phyloP scores from a whole-genome alignment of 2,888 invertebrate genomes.

The Rotaria magnacalcarata region DNA sequence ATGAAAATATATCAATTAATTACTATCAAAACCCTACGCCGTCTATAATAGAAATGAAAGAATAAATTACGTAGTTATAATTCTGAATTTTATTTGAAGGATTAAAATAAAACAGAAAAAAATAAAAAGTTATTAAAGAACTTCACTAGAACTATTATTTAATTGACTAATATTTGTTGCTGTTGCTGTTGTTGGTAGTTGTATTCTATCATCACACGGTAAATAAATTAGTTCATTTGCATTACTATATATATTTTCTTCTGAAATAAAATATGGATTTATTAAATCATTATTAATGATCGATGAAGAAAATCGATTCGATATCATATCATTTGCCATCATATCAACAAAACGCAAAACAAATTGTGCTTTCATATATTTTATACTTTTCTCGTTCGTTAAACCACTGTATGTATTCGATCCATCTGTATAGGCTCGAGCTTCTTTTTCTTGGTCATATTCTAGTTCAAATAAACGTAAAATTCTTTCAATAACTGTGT shows the following conservation, averaged over 20 bases:
- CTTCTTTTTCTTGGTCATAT: slow-evolving; percentile 26
- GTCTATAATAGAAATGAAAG: no score
- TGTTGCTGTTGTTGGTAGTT: not conserved
- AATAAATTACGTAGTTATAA: not conserved
- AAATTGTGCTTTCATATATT: slow-evolving; percentile 33
- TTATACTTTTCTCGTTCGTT: not conserved
- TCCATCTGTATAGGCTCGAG: not conserved
- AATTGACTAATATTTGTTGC: not conserved
- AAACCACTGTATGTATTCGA: not conserved
- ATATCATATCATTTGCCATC: slow-evolving; percentile 30
- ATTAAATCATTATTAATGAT: not conserved
- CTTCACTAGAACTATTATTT: not conserved
- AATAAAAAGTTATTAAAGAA: not conserved
- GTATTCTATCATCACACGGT: not conserved
- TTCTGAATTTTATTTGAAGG: not conserved
- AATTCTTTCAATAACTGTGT: slow-evolving; percentile 15
- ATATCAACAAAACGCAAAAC: slow-evolving; percentile 28
- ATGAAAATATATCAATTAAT: no score
- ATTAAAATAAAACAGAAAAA: not conserved
- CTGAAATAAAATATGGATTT: not conserved
- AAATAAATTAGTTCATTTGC: not conserved
- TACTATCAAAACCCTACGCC: no score
- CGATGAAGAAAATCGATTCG: not conserved
- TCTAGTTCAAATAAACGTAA: slow-evolving; percentile 30
- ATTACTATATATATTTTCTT: not conserved